Base-by-base conservation (phyloP, 2,113 vertebrate species). In the Rhombomys opimus region DNA sequence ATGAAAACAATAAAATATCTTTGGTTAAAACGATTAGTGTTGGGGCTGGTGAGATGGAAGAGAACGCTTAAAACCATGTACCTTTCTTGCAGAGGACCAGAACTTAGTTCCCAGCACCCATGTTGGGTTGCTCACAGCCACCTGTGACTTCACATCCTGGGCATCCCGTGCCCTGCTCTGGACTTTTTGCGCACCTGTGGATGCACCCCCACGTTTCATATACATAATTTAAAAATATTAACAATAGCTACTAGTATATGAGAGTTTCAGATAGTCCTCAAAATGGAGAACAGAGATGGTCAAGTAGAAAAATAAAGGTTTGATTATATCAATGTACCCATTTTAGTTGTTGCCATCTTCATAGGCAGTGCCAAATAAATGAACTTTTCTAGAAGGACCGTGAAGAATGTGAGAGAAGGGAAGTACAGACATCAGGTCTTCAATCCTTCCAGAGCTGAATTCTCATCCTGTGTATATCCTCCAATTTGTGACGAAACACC, bases 321-420 rank as follows among this genome's bases (percentile, higher is more conserved):
- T 90, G 46, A 91, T 77, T 25, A 35, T n/a, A 67, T 32, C 67
- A 7, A 50, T 59, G 50, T 77, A 59, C 52, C 46, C 20, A 50
- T 46, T 95, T 87, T 38, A 65, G 35, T 75, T 94, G 67, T 65
- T 88, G 5, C 67, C n/a, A 59, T 23, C 15, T 78, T 72, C 54
- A 32, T 75, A 85, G 57, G 38, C 52, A 30, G 73, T 91, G 84
- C 57, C 75, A 57, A 13, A 72, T 77, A 38, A 0, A 1, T 59
- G 32, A 46, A 17, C n/a, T 87, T 97, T 95, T 94, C 65, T 63
- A 41, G 57, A 84, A 96, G 25, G 41, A 46, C 35, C 9, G 14
- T 30, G 15, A 5, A 23, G 50, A 61, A 27, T 38, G 18, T 23
- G 7, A 76, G 5, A 81, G 27, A 80, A 81, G 27, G 20, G 61